Percentiles rank a stretch among this genome's conserved stretches.
Evolutionary conservation across 1,140 invertebrate species (phyloP).

Genomic region (Wasmannia auropunctata): DNA sequence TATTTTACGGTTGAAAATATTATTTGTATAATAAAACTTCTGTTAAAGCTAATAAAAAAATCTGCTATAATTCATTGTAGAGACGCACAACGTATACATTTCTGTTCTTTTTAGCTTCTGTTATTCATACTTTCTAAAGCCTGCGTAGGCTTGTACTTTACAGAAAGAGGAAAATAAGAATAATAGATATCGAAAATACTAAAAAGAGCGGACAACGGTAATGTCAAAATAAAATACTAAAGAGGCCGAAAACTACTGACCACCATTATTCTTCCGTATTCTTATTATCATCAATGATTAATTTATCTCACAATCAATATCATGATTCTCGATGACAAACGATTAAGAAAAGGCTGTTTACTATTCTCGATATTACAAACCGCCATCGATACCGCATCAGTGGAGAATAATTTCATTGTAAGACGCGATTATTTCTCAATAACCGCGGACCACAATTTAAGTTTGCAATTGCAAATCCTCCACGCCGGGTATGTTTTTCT

Average conservation of each 20-base stretch:
- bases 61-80: background rate
- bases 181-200: background rate
- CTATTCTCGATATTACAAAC: conserved; percentile 18
- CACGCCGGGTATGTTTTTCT: conserved; percentile 18
- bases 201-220: background rate
- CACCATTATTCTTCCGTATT: background rate
- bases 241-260: background rate
- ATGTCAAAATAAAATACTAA: background rate
- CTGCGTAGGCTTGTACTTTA: background rate
- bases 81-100: background rate
- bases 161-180: background rate
- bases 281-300: background rate
- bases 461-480: background rate
- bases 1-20: background rate
- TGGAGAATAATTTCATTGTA: conserved; percentile 34
- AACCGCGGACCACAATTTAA: conserved; percentile 27
- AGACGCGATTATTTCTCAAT: conserved; percentile 33
- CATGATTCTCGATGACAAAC: background rate
- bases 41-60: conserved; percentile 2
- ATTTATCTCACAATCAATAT: background rate
- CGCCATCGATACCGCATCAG: background rate
- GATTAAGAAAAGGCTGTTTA: background rate
- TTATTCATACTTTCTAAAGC: background rate
- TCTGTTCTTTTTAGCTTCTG: background rate
- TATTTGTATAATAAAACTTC: background rate